Percentiles rank a stretch among this genome's conserved stretches.
Evolutionary conservation across 2,888 invertebrate genomes (phyloP).

Genomic region (Leptodirus hochenwartii): DNA sequence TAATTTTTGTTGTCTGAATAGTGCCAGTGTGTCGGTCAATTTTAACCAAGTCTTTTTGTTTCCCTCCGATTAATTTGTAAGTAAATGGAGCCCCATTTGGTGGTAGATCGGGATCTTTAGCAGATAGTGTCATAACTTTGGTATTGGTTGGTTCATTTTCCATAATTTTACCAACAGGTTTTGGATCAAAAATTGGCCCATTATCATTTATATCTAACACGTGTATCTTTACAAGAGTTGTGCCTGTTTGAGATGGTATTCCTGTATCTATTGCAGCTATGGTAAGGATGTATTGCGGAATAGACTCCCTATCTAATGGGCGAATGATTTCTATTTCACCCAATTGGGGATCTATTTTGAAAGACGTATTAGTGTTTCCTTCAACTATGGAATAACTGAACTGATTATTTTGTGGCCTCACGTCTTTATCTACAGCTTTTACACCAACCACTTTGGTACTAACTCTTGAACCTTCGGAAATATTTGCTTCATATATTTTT

Average conservation of each 20-base stretch:
- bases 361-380: conserved; percentile 66
- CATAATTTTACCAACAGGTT: conserved; percentile 55
- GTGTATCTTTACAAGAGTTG: conserved; percentile 61
- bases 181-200: conserved; percentile 63
- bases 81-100: conserved; percentile 84
- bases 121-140: conserved; percentile 66
- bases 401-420: conserved; percentile 76
- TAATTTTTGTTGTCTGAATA: conserved; percentile 55
- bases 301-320: conserved; percentile 62
- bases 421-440: conserved; percentile 81
- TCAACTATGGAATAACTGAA: conserved; percentile 79
- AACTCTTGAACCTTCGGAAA: conserved; percentile 61
- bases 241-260: conserved; percentile 80
- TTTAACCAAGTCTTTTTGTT: conserved; percentile 54
- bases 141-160: conserved; percentile 79
- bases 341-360: conserved; percentile 72
- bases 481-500: conserved; percentile 53
- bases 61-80: conserved; percentile 61
- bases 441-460: conserved; percentile 63
- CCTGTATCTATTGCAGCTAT: conserved; percentile 83
- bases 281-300: conserved; percentile 53
- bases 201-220: conserved; percentile 86
- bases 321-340: conserved; percentile 67
- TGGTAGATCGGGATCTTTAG: conserved; percentile 75
- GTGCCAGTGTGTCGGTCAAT: conserved; percentile 67